Percentiles rank a stretch among this genome's conserved stretches.
These are phyloP conservation scores for Tangara arthus DNA, from an alignment of 2,797 vertebrate genomes.

Conservation along the genomic window DNA sequence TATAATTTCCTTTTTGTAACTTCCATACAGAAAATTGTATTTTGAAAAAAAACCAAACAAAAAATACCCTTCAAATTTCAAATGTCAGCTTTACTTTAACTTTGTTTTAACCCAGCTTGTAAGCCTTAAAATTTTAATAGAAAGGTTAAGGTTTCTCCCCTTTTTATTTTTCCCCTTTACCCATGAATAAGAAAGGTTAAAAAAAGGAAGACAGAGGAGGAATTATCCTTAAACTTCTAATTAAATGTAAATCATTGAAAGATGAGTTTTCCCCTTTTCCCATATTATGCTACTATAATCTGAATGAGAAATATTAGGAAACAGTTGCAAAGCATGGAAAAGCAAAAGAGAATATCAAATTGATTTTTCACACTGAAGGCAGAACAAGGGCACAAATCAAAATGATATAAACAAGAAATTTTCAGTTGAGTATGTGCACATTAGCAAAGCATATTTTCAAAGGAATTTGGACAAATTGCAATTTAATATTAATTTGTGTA, in stretches of 20 bases:
- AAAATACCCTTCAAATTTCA: not conserved
- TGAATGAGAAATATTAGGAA: not conserved
- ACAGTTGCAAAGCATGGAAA: not conserved
- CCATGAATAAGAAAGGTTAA: not conserved
- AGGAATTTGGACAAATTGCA: not conserved
- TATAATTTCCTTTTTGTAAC: not conserved
- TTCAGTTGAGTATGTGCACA: not conserved
- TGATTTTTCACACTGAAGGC: not conserved
- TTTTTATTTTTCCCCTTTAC: not conserved
- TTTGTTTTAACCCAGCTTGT: not conserved
- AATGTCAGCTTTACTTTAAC: not conserved
- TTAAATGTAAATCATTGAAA: not conserved
- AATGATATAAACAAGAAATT: not conserved
- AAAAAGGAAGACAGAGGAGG: not conserved
- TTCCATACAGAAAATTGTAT: not conserved
- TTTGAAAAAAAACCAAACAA: not conserved
- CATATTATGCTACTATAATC: not conserved
- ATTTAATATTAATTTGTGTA: not conserved
- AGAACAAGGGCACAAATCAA: not conserved
- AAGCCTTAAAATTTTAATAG: not conserved
- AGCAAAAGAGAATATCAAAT: not conserved
- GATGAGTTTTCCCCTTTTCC: not conserved
- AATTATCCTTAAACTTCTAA: not conserved
- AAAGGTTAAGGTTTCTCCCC: not conserved
- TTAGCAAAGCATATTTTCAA: not conserved